Base-by-base conservation (phyloP, 2,797 vertebrate genomes). In the Paguma larvata region DNA sequence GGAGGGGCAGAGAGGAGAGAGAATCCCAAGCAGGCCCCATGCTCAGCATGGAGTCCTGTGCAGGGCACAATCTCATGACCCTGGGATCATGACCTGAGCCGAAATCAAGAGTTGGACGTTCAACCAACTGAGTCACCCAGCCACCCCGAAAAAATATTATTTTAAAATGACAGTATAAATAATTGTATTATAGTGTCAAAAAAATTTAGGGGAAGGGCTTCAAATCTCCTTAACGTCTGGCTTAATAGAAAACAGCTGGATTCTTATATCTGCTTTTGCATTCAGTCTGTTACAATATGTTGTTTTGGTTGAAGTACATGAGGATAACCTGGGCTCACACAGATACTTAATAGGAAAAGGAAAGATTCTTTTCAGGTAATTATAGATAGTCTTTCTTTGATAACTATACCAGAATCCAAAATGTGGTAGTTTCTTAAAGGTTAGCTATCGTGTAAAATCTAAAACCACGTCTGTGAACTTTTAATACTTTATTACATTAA, bases 251-350 rank as follows among this genome's bases (percentile, higher is more conserved):
- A 92, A 86, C 80, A 95, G 46, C 53, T 94, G 48, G 59, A 89
- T 95, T 96, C 78, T 97, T 44, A 48, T 89, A 53, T 51, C 44
- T 90, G 59, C 48, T 89, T 92, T 63, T 96, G 77, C 38, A 88
- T 92, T 95, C 59, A 92, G 1, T 96, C 72, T 96, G 46, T 95
- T 97, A 93, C 7, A 44, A 56, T 91, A 93, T 34, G 12, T 95
- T 95, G 51, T 96, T 98, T 95, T 94, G 73, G 21, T 93, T 97
- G 65, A 95, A 86, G 48, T 96, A 68, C 83, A 32, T 96, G 73
- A 96, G 73, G 44, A 94, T 93, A 95, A 92, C 19, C 15, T 91
- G 44, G 30, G 38, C 15, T 56, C 32, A 90, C 19, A 85, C 32
- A 83, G 53, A 83, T 94, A 41, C 10, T 56, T 96, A 90, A 90